Base-by-base conservation (phyloP, 2,888 invertebrate species). In the Hirtodrosophila confusa region DNA sequence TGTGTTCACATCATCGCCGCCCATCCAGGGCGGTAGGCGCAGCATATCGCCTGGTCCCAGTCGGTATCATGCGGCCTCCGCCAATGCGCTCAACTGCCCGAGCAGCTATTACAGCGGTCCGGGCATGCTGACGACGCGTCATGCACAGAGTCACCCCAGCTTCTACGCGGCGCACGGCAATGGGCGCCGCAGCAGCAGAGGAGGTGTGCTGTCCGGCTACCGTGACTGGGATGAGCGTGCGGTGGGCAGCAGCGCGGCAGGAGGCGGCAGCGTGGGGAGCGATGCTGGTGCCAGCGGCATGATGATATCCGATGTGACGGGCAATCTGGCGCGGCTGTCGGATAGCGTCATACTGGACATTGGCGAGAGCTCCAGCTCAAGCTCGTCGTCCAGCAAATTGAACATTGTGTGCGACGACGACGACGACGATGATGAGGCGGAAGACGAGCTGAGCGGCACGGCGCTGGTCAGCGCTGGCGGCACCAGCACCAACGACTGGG, bases 1-100 rank as follows among this genome's bases (percentile, higher is more conserved):
- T 2, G 94, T 95, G 29, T 94, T 94, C 71, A 93, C 94, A 44
- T 93, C 93, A 50, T 94, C 94, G 10, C 94, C 94, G n/a, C 89
- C 90, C 9, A 83, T 84, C 3, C 88, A 83, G 61, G 75, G 87
- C 41, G 88, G 89, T 27, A 61, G 85, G 8, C 77, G 83, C 43
- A 89, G 86, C 44, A 70, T 80, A 50, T 90, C 90, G 29, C 90
- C 90, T 0, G 84, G 88, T 24, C 85, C 88, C 2, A 89, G 83
- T 35, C 79, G 82, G 0, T 68, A 82, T 43, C 86, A 82, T 55
- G 66, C 83, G 40, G 56, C 85, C 35, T 88, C 88, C 5, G 82
- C 82, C 6, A 82, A 86, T 11, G 79, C 82, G 0, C 51, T 82
- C 17, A 77, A 86, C 48, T 86, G 75, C 4, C 75, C 83, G 17